Conservation (phyloP, 2,797 vertebrate species). For the Pangasius sanitwongsei region DNA sequence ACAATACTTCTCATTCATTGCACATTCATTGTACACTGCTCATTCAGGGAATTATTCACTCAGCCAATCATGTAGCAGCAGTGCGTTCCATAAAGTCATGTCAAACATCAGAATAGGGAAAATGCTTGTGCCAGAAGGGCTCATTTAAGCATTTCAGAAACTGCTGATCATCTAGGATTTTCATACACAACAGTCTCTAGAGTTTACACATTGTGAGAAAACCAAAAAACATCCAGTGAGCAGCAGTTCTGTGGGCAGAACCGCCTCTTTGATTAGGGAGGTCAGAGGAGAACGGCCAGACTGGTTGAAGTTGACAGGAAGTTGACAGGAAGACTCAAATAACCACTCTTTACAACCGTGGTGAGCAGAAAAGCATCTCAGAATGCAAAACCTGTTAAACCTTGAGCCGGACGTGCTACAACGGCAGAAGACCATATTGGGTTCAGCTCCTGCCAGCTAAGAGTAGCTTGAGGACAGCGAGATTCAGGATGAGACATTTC, state of each 20-base stretch:
- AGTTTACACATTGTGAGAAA: neutral
- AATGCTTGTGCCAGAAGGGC: neutral
- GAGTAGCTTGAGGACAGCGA: neutral
- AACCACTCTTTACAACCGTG: neutral
- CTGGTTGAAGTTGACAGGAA: neutral
- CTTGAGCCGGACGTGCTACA: neutral
- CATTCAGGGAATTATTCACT: neutral
- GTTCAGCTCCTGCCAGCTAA: neutral
- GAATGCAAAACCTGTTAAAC: neutral
- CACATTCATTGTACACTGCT: neutral
- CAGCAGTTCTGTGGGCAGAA: neutral
- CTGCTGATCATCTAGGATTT: neutral
- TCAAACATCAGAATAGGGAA: neutral
- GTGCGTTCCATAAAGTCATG: neutral
- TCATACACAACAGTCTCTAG: neutral
- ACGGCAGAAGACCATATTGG: neutral
- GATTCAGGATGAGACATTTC: neutral
- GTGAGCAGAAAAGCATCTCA: neutral
- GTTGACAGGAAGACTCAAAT: neutral
- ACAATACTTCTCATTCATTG: neutral
- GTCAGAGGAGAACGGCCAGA: neutral
- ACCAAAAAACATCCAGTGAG: neutral
- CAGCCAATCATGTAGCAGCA: neutral
- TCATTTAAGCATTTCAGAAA: neutral
- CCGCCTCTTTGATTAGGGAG: neutral